Evolutionary conservation across 1,140 invertebrate genomes (phyloP), one percentile per base, ranked within the genome.

Genomic region (Telenomus remus): DNA sequence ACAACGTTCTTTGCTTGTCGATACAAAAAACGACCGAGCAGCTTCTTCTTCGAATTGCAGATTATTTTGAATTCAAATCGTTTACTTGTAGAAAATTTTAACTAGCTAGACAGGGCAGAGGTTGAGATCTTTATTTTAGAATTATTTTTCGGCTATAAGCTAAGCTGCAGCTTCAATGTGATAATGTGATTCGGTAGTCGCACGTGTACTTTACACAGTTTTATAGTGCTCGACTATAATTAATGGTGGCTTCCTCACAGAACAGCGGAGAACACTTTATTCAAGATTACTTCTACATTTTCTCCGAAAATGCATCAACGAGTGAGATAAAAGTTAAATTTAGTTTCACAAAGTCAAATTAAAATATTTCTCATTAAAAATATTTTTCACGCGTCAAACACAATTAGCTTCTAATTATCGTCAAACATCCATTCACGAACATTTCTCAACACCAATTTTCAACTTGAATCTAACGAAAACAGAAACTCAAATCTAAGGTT

Each of bases 251-350:
- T 39, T n/a, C n/a, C 37, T 39, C n/a, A 9, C 37, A 39, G 37
- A 39, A 39, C 37, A 39, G n/a, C 37, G 37, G n/a, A n/a, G n/a
- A 39, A 39, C n/a, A 39, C 37, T 39, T 39, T n/a, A 39, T 39
- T 39, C n/a, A n/a, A 39, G 37, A 39, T 39, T 39, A 39, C 37
- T 39, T 39, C n/a, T n/a, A 39, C 37, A 39, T 39, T 39, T 39
- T 39, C 37, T 39, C 9, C 37, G 37, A 39, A 39, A 39, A 39
- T 39, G n/a, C n/a, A 39, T 39, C n/a, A 39, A n/a, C 37, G n/a
- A 11, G n/a, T 9, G 9, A 9, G 37, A 39, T 11, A 39, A 39
- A 39, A 9, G 37, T 39, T 27, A 27, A 27, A 27, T 27, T 27
- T 27, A 27, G 19, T 27, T 27, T 27, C 19, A 27, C 19, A 27